Evolutionary conservation across 2,113 vertebrate species (phyloP), one percentile per base, ranked within the genome.

Genomic region (Epinephelus moara): DNA sequence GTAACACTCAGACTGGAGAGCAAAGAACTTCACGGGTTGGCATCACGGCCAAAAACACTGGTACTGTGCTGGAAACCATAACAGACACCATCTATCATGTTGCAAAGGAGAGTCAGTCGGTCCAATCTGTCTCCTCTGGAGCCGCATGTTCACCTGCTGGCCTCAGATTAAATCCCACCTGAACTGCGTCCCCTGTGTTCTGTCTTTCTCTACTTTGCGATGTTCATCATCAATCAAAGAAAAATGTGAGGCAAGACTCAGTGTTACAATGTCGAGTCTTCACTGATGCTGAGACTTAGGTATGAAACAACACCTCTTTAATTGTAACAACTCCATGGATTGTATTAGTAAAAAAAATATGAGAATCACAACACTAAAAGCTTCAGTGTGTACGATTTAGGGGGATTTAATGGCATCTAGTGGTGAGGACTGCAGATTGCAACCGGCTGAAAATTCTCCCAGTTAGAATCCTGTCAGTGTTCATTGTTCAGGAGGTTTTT

Each of bases 31-130:
- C 56, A 61, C 33, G 50, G 25, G 27, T 30, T 47, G 45, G 62
- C 45, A 50, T 33, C 40, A 71, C 18, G 25, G 25, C 19, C 17
- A 60, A 19, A 82, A 68, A 68, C 37, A 68, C 3, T 40, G 21
- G 2, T 25, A 47, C 21, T 76, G 25, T 52, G 70, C 37, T 60
- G 19, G 11, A 62, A 62, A 75, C 14, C 75, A 71, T n/a, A 64
- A 67, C 25, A 64, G 30, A 23, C 50, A 56, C 63, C 42, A 78
- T 89, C 56, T 63, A 75, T 89, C 84, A 79, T 27, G 33, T 47
- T 12, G 53, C 50, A 67, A 60, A 62, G 25, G 17, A 56, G 23
- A 68, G 33, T 27, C 49, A 61, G 52, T 23, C n/a, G 63, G 55
- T 78, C 75, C 37, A 14, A 63, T 78, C 40, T 4, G 64, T 84